phyloP scores from a whole-genome alignment of 2,797 vertebrate species.

The Mormyrus hasselquistii region DNA sequence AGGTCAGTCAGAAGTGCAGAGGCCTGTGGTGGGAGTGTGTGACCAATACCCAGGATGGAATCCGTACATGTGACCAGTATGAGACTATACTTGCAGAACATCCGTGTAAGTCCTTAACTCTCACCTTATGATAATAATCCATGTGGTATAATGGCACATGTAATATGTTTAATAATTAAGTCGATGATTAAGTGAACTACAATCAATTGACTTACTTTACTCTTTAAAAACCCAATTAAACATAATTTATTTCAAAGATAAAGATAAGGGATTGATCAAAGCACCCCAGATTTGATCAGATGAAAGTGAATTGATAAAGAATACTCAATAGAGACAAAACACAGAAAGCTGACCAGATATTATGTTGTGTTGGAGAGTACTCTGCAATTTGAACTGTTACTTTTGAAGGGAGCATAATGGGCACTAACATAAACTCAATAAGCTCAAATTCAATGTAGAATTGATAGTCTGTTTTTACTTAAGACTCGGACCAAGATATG shows the following conservation, averaged over 20 bases:
- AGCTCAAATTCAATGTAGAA: background rate
- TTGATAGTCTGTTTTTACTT: background rate
- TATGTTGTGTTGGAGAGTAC: background rate
- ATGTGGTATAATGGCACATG: background rate
- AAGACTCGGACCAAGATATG: background rate
- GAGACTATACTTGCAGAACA: slow-evolving; percentile 60
- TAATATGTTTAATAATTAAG: background rate
- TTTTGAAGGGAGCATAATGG: background rate
- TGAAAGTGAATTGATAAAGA: background rate
- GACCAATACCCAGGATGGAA: slow-evolving; percentile 59
- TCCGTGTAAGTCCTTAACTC: slow-evolving; percentile 42
- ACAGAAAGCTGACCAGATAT: background rate
- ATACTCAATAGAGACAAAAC: background rate
- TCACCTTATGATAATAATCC: background rate
- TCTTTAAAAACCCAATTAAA: background rate
- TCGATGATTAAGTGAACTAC: background rate
- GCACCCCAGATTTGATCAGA: background rate
- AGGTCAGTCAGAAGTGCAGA: slow-evolving; percentile 62
- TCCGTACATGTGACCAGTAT: slow-evolving; percentile 62
- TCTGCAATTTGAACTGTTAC: background rate
- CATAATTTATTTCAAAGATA: background rate
- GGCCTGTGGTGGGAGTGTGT: slow-evolving; percentile 64
- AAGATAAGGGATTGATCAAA: background rate
- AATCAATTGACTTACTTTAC: background rate
- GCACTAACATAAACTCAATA: background rate